Conservation (phyloP, 2,888 invertebrate genomes). For the Osedax fenrisi region DNA sequence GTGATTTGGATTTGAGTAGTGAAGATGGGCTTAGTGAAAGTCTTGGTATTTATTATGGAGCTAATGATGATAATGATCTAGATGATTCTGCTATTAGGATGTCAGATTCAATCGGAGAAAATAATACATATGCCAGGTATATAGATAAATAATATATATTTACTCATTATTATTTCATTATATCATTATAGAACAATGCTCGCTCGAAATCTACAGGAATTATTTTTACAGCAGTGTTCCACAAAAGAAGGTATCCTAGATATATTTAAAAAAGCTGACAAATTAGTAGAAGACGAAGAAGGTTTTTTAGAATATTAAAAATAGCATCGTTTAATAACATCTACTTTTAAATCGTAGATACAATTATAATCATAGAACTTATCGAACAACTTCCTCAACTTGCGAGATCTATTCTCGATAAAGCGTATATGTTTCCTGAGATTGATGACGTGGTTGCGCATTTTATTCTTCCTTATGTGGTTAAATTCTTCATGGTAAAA, state of each 20-base stretch:
- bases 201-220: slow-evolving; percentile 55
- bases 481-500: not conserved
- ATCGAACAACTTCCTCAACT: slow-evolving; percentile 62
- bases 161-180: not conserved
- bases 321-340: not conserved
- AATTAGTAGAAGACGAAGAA: not conserved
- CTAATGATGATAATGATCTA: not conserved
- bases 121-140: not conserved
- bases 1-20: not conserved
- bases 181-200: slow-evolving; percentile 58
- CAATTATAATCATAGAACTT: slow-evolving; percentile 57
- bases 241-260: not conserved
- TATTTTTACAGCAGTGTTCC: not conserved
- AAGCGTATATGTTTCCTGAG: slow-evolving; percentile 34
- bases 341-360: slow-evolving; percentile 53
- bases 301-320: not conserved
- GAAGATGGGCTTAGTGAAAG: not conserved
- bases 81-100: not conserved
- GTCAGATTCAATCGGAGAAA: not conserved
- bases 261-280: not conserved
- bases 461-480: not conserved
- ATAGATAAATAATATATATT: too few relatives aligned
- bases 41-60: not conserved
- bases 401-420: slow-evolving; percentile 57
- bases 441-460: not conserved